Conservation (phyloP, 2,888 invertebrate genomes). For the Tenthredo distinguenda region DNA sequence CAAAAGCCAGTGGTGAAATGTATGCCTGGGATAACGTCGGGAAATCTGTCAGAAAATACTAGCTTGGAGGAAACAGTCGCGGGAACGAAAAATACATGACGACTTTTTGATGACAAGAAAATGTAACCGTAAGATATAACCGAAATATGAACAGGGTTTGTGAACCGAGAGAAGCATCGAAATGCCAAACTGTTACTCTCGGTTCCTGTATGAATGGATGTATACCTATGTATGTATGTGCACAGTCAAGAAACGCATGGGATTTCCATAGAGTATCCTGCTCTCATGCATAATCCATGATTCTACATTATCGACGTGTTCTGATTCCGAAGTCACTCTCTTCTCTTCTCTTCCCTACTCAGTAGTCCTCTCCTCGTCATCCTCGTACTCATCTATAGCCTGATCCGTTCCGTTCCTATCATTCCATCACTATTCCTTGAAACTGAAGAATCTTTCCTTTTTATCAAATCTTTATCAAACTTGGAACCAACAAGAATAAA, state of each 20-base stretch:
- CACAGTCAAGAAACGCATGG: slow-evolving; percentile 41
- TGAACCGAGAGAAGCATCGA: background rate
- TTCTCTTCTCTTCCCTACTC: slow-evolving; percentile 42
- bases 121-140: background rate
- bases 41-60: background rate
- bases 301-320: slow-evolving; percentile 61
- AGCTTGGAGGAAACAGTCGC: background rate
- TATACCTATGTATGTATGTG: background rate
- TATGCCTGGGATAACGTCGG: background rate
- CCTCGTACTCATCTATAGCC: background rate
- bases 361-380: slow-evolving; percentile 8
- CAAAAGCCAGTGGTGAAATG: background rate
- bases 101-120: background rate
- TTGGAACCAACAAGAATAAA: background rate
- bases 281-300: slow-evolving; percentile 61
- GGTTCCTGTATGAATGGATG: background rate
- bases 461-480: background rate
- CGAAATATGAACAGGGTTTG: slow-evolving; percentile 11
- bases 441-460: background rate
- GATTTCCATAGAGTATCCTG: slow-evolving; percentile 51
- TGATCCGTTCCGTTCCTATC: background rate
- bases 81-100: background rate
- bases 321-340: slow-evolving; percentile 61
- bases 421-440: background rate
- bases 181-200: slow-evolving; percentile 20